Base-by-base conservation (phyloP, 1,140 invertebrate species). In the Cotesia typhae region DNA sequence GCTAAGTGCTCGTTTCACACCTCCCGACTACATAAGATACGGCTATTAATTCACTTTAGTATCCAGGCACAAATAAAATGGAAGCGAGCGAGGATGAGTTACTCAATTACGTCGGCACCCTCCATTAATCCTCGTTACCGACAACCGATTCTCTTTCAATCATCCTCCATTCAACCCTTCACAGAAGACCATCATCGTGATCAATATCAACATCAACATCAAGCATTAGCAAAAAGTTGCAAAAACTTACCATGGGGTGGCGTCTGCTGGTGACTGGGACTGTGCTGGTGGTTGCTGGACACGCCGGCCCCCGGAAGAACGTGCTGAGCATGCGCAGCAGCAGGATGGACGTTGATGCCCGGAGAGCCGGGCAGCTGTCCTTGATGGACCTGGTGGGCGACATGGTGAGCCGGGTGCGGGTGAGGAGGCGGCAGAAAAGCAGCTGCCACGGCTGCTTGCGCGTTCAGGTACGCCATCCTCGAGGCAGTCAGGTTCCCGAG, bases 381-480 rank as follows among this genome's bases (percentile, higher is more conserved):
- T 41, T 86, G 85, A 75, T 87, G 85, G 72, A 87, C 82, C 80
- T 87, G 84, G 78, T 87, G 84, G 55, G 83, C 72, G 79, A 86
- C 82, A 71, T 85, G 84, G 78, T 88, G 85, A 2, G 83, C 83
- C 4, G 85, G 82, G 83, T 89, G 78, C 72, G 88, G 79, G 82
- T 89, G 83, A 5, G 90, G 90, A 73, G 92, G 91, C 17, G 92
- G 94, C 74, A 95, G 88, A 87, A 95, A 95, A 60, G 94, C 94
- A 4, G 94, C 94, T 1, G 94, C 94, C n/a, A 94, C 93, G 7
- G 94, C 93, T 20, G 94, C 94, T 82, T 95, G 94, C 38, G 94
- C 93, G 85, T 95, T 95, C 80, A 95, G 92, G 78, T 94, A 94
- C n/a, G 93, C 93, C 88, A 94, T 94, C 74, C 93, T 87, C 72